Percentiles rank a stretch among this genome's conserved stretches.
Evolutionary conservation across 2,888 invertebrate species (phyloP).

Genomic region (Candidula unifasciata): DNA sequence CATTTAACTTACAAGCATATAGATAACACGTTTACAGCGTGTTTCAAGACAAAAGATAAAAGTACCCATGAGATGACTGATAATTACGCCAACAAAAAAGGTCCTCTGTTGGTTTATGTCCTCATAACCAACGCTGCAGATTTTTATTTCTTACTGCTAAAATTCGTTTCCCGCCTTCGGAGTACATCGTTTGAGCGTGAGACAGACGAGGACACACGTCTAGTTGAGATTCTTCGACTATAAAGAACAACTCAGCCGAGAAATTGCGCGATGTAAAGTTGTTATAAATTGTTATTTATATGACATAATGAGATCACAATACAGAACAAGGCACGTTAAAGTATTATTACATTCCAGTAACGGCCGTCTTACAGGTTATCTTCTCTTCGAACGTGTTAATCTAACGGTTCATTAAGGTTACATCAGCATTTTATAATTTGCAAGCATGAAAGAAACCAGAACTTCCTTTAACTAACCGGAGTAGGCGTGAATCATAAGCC

Average conservation of each 20-base stretch:
- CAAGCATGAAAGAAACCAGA: no score
- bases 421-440: background rate
- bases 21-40: no score
- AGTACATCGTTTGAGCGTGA: background rate
- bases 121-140: background rate
- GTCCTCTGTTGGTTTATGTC: background rate
- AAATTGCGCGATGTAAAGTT: conserved; percentile 10
- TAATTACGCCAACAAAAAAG: background rate
- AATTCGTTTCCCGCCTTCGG: background rate
- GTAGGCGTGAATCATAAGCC: no score
- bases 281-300: conserved; percentile 27
- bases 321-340: background rate
- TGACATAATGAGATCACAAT: background rate
- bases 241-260: background rate
- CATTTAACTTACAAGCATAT: no score
- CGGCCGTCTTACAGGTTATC: background rate
- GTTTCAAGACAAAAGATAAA: no score
- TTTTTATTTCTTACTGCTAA: background rate
- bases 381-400: background rate
- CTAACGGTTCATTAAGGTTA: background rate
- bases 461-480: no score
- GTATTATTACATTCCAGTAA: background rate
- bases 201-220: conserved; percentile 2
- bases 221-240: background rate
- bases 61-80: no score